phyloP scores from a whole-genome alignment of 2,797 vertebrate genomes.

The Calcarius lapponicus region DNA sequence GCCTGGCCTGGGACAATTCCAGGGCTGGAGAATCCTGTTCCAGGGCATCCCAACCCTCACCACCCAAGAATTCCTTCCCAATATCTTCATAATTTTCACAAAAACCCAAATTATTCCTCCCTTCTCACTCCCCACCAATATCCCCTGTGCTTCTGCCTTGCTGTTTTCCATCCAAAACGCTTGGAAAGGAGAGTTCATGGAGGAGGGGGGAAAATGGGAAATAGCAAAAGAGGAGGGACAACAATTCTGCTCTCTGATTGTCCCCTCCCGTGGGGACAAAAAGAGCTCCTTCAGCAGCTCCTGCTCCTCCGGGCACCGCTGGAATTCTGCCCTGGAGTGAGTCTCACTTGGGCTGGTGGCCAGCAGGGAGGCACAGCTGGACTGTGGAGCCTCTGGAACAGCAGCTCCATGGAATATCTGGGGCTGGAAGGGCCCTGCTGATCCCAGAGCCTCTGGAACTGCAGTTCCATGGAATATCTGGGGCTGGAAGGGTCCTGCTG shows the following conservation, averaged over 20 bases:
- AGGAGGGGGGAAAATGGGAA: neutral
- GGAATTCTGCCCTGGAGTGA: neutral
- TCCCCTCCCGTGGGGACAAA: neutral
- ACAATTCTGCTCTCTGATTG: neutral
- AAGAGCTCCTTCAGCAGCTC: neutral
- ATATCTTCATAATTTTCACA: neutral
- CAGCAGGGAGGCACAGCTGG: neutral
- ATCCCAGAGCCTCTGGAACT: too few relatives aligned
- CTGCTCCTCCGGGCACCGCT: neutral
- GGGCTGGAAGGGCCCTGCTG: rapidly evolving
- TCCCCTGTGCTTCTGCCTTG: neutral
- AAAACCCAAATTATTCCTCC: neutral
- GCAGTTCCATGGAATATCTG: neutral
- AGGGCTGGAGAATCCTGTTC: neutral
- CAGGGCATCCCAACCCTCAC: neutral
- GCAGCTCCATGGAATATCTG: neutral
- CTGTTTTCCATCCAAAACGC: rapidly evolving
- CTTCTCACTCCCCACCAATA: too few relatives aligned
- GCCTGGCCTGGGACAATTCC: neutral
- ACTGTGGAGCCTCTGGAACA: rapidly evolving
- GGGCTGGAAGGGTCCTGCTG: neutral
- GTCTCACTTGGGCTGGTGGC: neutral
- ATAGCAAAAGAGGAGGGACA: neutral
- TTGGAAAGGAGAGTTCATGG: neutral
- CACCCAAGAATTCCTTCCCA: neutral